Evolutionary conservation across 2,797 vertebrate genomes (phyloP).

Genomic region (Pantherophis alleghaniensis): DNA sequence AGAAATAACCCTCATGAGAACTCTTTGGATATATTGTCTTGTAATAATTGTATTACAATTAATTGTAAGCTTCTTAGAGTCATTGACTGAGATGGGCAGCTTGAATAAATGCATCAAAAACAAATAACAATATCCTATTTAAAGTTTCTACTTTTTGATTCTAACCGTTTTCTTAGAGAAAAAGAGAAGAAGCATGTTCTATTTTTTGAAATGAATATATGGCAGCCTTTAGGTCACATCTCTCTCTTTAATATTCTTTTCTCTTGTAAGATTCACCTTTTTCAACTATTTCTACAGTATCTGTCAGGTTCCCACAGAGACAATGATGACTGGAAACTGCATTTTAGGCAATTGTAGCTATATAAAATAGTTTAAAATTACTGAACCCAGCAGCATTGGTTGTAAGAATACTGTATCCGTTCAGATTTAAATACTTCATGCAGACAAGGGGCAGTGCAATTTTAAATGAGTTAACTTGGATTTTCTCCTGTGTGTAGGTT

Average conservation of each 20-base stretch:
- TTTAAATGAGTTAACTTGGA: neutral
- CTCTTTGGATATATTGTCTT: neutral
- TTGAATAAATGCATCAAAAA: neutral
- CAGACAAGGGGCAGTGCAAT: neutral
- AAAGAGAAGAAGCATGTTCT: neutral
- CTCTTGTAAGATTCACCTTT: neutral
- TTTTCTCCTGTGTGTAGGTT: neutral
- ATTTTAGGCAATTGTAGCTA: neutral
- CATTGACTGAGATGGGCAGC: neutral
- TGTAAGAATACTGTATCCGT: neutral
- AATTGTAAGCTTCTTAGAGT: neutral
- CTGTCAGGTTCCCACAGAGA: neutral
- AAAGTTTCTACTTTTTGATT: neutral
- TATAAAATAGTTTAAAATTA: neutral
- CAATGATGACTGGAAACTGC: neutral
- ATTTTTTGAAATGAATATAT: neutral
- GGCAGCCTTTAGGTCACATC: neutral
- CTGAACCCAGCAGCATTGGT: neutral
- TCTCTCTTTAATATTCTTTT: neutral
- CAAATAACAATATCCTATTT: neutral
- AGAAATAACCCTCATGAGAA: neutral
- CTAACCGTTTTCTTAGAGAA: neutral
- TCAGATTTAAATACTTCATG: neutral
- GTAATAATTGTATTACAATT: neutral
- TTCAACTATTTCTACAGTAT: neutral